Percentiles rank a stretch among this genome's conserved stretches.
Conservation (phyloP, 2,797 vertebrate species). For the Neosalanx taihuensis region DNA sequence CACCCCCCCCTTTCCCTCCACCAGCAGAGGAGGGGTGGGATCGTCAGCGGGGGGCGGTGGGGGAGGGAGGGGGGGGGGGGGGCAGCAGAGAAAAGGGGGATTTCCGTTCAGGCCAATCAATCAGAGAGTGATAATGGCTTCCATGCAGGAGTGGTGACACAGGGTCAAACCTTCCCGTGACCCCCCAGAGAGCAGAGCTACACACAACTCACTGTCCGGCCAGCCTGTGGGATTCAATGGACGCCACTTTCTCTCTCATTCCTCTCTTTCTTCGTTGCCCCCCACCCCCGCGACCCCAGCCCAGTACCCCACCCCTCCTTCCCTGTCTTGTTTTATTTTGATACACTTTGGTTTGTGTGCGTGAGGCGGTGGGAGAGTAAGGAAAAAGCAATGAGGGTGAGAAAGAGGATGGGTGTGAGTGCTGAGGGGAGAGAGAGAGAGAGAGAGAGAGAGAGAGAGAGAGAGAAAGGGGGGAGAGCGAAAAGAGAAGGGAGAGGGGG, state of each 20-base stretch:
- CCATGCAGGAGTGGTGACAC: conserved; percentile 73
- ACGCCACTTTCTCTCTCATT: conserved; percentile 54
- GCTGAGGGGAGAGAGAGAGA: conserved; percentile 21
- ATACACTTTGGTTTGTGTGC: conserved; percentile 11
- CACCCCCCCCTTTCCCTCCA: conserved; percentile 16
- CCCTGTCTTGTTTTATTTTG: conserved; percentile 49
- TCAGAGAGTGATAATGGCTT: conserved; percentile 81
- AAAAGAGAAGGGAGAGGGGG: conserved; percentile 2
- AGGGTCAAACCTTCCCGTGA: conserved; percentile 71
- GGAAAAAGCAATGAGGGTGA: conserved; percentile 10
- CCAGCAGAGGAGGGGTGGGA: conserved; percentile 55
- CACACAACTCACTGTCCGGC: conserved; percentile 80
- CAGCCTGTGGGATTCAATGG: conserved; percentile 75
- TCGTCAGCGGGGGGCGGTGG: conserved; percentile 55
- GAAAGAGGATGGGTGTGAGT: background rate
- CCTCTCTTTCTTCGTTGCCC: conserved; percentile 11
- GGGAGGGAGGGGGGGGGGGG: conserved; percentile 18
- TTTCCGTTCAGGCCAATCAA: conserved; percentile 83
- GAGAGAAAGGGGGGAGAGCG: conserved; percentile 26
- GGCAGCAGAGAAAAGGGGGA: conserved; percentile 67
- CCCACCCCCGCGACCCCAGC: conserved; percentile 5
- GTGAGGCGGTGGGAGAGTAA: conserved; percentile 29
- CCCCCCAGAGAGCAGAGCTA: conserved; percentile 52
- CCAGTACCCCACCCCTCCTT: conserved; percentile 17
- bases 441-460: conserved; percentile 9